These are phyloP conservation scores for Picus viridis DNA, from an alignment of 2,797 vertebrate genomes.

Conservation along the genomic window DNA sequence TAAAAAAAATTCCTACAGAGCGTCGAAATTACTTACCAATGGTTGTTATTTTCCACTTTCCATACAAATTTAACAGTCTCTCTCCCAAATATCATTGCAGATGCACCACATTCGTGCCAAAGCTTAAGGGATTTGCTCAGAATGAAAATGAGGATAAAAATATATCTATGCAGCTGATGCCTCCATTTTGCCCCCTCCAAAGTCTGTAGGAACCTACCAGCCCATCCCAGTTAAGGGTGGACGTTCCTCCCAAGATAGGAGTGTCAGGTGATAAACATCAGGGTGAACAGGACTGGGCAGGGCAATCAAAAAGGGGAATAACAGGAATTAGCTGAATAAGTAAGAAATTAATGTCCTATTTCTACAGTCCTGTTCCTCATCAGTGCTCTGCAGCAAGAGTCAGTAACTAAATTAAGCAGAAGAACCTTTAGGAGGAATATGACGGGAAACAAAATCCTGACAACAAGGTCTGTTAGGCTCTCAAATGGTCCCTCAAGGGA, in stretches of 20 bases:
- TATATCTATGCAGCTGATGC: not conserved
- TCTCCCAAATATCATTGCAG: not conserved
- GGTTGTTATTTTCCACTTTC: not conserved
- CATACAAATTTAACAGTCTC: not conserved
- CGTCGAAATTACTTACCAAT: not conserved
- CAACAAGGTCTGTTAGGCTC: constrained; percentile 26
- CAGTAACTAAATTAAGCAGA: constrained; percentile 55
- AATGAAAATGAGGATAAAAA: not conserved
- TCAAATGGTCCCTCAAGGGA: constrained; percentile 22
- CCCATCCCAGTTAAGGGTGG: not conserved
- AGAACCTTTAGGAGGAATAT: constrained; percentile 40
- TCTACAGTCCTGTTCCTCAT: constrained; percentile 36
- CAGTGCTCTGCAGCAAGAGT: constrained; percentile 10
- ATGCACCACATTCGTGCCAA: fast-evolving
- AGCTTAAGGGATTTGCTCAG: not conserved
- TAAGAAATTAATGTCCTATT: constrained; percentile 3
- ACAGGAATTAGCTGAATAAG: not conserved
- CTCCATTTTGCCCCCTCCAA: not conserved
- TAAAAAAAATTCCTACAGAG: not conserved
- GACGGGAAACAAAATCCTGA: not conserved
- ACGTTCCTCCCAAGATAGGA: fast-evolving
- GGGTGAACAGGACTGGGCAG: not conserved
- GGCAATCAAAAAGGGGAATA: not conserved
- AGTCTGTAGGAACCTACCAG: not conserved
- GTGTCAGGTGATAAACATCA: not conserved